Conservation (phyloP, 2,888 invertebrate genomes). For the Strigamia transsilvanica region DNA sequence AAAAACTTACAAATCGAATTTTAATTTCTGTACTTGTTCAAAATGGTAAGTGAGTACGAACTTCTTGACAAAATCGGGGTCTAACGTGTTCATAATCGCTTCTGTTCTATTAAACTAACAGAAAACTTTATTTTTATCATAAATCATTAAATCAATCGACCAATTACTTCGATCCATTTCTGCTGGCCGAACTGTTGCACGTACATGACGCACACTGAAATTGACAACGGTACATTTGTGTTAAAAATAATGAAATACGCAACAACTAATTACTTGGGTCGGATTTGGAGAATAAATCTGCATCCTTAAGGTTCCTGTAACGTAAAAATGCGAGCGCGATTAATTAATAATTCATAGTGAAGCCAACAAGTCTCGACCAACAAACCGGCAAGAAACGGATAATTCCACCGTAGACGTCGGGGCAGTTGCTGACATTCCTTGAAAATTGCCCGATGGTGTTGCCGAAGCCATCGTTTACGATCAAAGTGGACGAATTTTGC, state of each 20-base stretch:
- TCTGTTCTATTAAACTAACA: conserved; percentile 64
- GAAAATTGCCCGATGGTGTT: background rate
- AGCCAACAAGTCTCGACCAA: background rate
- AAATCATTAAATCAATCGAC: background rate
- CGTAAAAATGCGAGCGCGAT: conserved; percentile 54
- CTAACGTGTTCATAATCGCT: conserved; percentile 65
- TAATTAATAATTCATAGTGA: background rate
- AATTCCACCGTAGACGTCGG: conserved; percentile 54
- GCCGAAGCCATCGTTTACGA: background rate
- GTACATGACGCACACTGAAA: conserved; percentile 61
- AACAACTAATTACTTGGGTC: conserved; percentile 63
- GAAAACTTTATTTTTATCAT: background rate
- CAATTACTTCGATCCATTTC: conserved; percentile 62
- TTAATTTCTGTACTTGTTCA: conserved; percentile 69
- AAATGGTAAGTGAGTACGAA: conserved; percentile 69
- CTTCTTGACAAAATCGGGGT: conserved; percentile 69
- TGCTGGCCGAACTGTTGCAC: conserved; percentile 62
- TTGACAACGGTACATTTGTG: background rate
- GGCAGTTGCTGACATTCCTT: conserved; percentile 40
- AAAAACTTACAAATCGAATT: conserved; percentile 64
- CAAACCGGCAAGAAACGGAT: conserved; percentile 54
- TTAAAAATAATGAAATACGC: background rate
- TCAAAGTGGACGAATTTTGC: background rate
- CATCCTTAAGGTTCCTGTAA: conserved; percentile 63
- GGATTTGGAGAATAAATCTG: conserved; percentile 66